Conservation (phyloP, 2,797 vertebrate species). For the Odontamblyopus lacepedii region DNA sequence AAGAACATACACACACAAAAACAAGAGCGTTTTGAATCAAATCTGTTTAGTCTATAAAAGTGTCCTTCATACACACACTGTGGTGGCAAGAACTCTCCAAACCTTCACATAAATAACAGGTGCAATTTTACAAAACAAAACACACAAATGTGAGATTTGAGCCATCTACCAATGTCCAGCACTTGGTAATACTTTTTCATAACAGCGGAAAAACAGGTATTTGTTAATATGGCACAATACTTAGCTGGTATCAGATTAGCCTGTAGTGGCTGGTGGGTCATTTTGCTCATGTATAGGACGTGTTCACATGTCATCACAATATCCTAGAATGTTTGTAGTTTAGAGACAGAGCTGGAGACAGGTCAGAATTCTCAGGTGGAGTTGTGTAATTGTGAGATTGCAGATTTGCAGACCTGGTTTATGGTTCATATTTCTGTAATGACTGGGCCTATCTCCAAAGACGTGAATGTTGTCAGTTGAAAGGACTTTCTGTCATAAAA, state of each 20-base stretch:
- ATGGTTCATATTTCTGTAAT: no score
- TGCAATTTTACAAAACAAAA: conserved; percentile 55
- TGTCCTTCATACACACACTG: conserved; percentile 10
- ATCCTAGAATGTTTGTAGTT: no score
- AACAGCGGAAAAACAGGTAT: neutral
- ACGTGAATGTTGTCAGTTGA: no score
- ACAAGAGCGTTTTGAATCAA: conserved; percentile 10
- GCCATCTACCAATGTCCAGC: conserved; percentile 2
- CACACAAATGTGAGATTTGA: neutral
- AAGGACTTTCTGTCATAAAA: no score
- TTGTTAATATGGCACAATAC: neutral
- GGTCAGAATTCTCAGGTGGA: no score
- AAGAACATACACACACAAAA: conserved; percentile 11
- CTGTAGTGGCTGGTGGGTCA: neutral
- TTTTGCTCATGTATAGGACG: no score
- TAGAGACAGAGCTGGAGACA: no score
- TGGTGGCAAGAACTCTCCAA: conserved; percentile 35
- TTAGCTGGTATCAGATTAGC: neutral
- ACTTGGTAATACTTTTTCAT: conserved; percentile 1
- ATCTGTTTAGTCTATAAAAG: conserved; percentile 12
- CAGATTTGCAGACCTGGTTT: no score
- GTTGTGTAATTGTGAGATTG: no score
- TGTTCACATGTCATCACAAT: no score
- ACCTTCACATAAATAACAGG: conserved; percentile 57
- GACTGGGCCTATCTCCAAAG: no score